Conservation (phyloP, 2,888 invertebrate species). For the Eupithecia inturbata region DNA sequence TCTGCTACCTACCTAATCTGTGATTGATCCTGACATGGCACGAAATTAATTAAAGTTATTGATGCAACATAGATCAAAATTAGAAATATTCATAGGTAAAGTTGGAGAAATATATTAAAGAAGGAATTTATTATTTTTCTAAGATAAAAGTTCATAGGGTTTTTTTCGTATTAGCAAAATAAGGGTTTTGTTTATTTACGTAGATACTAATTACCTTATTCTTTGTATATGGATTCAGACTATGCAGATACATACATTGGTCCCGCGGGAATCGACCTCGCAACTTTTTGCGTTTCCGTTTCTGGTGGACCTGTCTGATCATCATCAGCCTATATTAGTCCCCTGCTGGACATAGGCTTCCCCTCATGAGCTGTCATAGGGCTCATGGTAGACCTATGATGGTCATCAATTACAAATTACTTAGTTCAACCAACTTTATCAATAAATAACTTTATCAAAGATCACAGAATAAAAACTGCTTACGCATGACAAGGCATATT, state of each 20-base stretch:
- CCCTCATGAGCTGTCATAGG: too few species aligned
- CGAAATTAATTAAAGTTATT: slow-evolving; percentile 65
- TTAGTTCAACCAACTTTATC: background rate
- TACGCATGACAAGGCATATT: slow-evolving; percentile 4
- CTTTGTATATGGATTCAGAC: too few species aligned
- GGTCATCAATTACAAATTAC: background rate
- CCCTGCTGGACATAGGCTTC: too few species aligned
- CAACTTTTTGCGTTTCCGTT: background rate
- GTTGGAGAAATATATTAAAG: background rate
- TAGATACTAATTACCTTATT: too few species aligned
- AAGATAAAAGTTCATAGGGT: background rate
- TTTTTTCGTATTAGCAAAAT: too few species aligned
- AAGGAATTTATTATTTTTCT: background rate
- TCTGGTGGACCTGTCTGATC: background rate
- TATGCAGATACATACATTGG: too few species aligned
- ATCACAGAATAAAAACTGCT: slow-evolving; percentile 10
- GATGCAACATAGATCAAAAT: slow-evolving; percentile 44
- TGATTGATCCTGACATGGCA: slow-evolving; percentile 73
- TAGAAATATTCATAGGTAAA: background rate
- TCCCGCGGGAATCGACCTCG: background rate
- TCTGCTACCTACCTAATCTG: slow-evolving; percentile 61
- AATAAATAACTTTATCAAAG: background rate
- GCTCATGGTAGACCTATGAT: background rate
- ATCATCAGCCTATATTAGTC: too few species aligned
- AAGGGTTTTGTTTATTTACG: too few species aligned